Evolutionary conservation across 2,797 vertebrate species (phyloP).

Genomic region (Muscicapa comitata): DNA sequence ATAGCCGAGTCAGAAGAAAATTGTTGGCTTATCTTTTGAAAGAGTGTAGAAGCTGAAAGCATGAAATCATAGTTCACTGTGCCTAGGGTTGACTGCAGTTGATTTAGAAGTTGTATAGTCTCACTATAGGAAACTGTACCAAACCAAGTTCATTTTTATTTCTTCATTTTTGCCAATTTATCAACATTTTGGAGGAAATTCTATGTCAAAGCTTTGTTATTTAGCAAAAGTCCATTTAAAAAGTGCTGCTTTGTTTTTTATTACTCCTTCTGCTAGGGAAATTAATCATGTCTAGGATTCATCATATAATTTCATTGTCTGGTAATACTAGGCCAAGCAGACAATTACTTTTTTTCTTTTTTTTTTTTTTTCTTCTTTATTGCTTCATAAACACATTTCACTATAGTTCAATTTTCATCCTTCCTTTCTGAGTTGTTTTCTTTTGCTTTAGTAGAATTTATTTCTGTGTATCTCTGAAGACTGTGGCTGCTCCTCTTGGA

Average conservation of each 20-base stretch:
- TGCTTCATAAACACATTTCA: neutral
- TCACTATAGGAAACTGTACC: neutral
- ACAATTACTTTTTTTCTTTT: neutral
- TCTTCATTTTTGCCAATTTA: neutral
- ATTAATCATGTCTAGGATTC: neutral
- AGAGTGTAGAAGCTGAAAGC: slow-evolving; percentile 6
- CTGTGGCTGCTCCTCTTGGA: neutral
- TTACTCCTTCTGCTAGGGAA: neutral
- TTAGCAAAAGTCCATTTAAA: neutral
- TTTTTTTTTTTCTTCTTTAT: neutral
- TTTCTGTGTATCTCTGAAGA: neutral
- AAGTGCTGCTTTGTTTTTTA: neutral
- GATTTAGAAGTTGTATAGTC: neutral
- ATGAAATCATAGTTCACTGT: neutral
- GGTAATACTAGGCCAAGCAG: neutral
- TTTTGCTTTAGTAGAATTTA: neutral
- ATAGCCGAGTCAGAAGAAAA: slow-evolving; percentile 51
- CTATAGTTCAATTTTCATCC: neutral
- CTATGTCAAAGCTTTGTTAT: neutral
- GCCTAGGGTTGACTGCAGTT: neutral
- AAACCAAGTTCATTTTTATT: neutral
- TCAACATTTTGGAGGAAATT: neutral
- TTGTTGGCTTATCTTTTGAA: slow-evolving; percentile 25
- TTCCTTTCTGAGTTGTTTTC: neutral
- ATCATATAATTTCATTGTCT: neutral